Conservation (phyloP, 2,888 invertebrate genomes). For the Mellilla xanthometata region DNA sequence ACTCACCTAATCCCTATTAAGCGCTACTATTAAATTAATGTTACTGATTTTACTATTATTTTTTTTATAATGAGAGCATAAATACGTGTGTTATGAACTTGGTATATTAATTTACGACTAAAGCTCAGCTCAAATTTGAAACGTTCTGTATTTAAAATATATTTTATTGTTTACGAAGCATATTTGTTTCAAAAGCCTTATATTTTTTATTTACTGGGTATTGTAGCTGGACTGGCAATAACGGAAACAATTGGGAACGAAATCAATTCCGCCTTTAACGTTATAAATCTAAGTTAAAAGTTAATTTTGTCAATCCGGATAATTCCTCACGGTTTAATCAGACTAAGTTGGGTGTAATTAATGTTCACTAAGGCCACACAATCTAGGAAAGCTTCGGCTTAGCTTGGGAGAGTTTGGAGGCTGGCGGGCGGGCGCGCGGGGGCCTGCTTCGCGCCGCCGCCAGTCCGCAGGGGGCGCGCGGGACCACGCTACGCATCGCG, state of each 20-base stretch:
- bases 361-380: slow-evolving; percentile 81
- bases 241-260: slow-evolving; percentile 11
- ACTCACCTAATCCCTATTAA: slow-evolving; percentile 22
- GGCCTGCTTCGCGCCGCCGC: slow-evolving; percentile 30
- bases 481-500: slow-evolving; percentile 53
- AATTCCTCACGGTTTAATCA: slow-evolving; percentile 82
- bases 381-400: slow-evolving; percentile 78
- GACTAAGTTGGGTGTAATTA: slow-evolving; percentile 81
- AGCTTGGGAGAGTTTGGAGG: slow-evolving; percentile 55
- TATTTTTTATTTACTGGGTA: too few relatives aligned
- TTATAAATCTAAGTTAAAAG: slow-evolving; percentile 81
- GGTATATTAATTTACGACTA: too few relatives aligned
- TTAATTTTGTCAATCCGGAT: slow-evolving; percentile 82
- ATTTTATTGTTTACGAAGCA: too few relatives aligned
- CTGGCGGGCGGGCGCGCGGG: slow-evolving; percentile 32
- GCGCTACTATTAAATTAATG: slow-evolving; percentile 13
- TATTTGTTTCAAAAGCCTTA: too few relatives aligned
- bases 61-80: too few relatives aligned
- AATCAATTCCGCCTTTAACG: slow-evolving; percentile 40
- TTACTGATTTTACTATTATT: too few relatives aligned
- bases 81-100: too few relatives aligned
- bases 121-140: too few relatives aligned
- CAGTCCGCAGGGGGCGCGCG: slow-evolving; percentile 65
- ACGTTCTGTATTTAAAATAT: too few relatives aligned
- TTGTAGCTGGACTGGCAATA: too few relatives aligned